Base-by-base conservation (phyloP, 2,797 vertebrate species). In the Masticophis lateralis region DNA sequence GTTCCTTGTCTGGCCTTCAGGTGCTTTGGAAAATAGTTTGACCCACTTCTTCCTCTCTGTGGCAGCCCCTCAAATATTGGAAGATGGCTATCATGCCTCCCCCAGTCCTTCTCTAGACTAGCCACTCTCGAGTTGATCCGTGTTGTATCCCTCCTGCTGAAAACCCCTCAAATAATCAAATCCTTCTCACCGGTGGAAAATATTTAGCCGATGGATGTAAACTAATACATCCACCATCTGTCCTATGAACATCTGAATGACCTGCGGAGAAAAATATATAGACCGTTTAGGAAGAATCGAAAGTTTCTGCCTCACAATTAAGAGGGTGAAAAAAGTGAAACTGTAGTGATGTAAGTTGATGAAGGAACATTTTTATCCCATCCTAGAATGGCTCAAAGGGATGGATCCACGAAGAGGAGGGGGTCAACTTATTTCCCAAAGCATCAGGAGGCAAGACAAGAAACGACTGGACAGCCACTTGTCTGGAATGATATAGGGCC, bases 221-320 rank as follows among this genome's bases (percentile, higher is more conserved):
- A 97, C 93, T 90, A 98, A 95, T 3, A 97, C 98, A 27, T 98
- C 97, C 89, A 98, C 32, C 95, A 97, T 96, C 95, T 98, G 98
- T 47, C 97, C 98, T 94, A 98, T 95, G 66, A 98, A 95, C 12
- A 83, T 95, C 90, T 95, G 91, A 83, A 98, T 60, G 92, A 98
- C 96, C 98, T 98, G 93, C n/a, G 69, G 86, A 89, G 13, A 4
- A 6, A 51, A 88, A 89, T 0, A 88, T 3, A 92, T 1, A 59
- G 57, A 56, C 53, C 87, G 79, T 59, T 0, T 0, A 5, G 89
- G 56, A 20, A 83, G 0, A 89, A 79, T 8, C 0, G 66, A 18
- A n/a, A 22, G 10, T 47, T 47, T 20, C 25, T 47, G 20, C 25
- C 4, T 22, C 9, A 5, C 37, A 47, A 79, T 43, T 22, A 22